Conservation (phyloP, 2,797 vertebrate species). For the Dromococcyx pavoninus region DNA sequence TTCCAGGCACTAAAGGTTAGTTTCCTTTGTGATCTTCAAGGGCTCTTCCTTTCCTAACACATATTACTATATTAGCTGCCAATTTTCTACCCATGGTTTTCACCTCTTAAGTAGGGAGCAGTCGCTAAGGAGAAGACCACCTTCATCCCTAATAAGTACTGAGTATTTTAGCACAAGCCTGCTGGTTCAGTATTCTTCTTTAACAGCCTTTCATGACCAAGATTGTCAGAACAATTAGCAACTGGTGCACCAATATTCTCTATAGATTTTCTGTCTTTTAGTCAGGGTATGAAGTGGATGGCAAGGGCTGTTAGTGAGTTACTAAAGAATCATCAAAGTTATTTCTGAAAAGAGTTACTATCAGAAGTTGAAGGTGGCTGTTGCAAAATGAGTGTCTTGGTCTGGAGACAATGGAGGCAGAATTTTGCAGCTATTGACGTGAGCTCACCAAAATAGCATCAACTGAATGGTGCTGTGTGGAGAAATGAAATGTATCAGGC, state of each 20-base stretch:
- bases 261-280: not conserved
- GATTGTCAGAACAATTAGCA: constrained; percentile 20
- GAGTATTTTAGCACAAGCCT: constrained; percentile 12
- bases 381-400: not conserved
- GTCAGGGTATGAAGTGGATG: not conserved
- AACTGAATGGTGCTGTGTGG: not conserved
- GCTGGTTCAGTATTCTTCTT: not conserved
- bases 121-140: constrained; percentile 23
- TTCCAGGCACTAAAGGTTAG: not conserved
- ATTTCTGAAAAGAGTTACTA: not conserved
- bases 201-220: not conserved
- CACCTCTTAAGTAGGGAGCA: not conserved
- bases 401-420: not conserved
- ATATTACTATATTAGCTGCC: not conserved
- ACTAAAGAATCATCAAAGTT: not conserved
- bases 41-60: not conserved
- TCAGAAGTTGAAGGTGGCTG: not conserved
- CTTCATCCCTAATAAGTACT: not conserved
- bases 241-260: not conserved
- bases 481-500: not conserved
- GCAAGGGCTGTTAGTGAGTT: not conserved
- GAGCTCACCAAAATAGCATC: not conserved
- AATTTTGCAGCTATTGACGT: not conserved
- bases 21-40: constrained; percentile 41
- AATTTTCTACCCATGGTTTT: not conserved